Conservation (phyloP, 2,113 vertebrate species). For the Pelecanus crispus region DNA sequence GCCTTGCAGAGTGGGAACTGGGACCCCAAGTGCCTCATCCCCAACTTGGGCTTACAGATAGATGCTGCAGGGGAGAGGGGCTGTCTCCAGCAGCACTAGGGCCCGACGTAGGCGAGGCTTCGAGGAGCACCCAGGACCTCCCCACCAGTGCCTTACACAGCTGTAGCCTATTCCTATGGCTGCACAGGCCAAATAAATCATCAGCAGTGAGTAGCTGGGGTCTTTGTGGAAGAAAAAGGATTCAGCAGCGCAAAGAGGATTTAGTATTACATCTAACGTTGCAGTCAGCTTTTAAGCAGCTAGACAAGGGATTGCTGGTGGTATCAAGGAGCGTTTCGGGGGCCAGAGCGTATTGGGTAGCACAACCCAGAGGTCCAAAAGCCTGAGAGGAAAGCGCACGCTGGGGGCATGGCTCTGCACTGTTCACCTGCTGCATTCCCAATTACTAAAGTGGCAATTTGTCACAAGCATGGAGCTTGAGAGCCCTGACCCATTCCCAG, state of each 20-base stretch:
- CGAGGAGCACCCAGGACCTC: background rate
- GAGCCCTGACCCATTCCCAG: background rate
- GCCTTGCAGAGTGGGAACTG: background rate
- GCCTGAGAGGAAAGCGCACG: background rate
- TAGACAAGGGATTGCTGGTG: background rate
- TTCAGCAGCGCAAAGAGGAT: background rate
- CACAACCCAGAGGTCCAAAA: background rate
- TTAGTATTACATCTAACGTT: background rate
- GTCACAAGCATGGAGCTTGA: background rate
- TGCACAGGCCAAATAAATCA: background rate
- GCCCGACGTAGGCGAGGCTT: background rate
- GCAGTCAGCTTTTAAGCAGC: background rate
- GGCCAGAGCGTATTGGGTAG: fast-evolving
- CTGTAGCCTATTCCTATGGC: background rate
- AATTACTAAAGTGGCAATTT: background rate
- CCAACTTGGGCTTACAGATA: background rate
- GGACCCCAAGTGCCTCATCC: fast-evolving
- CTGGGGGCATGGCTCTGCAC: background rate
- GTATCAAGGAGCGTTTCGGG: background rate
- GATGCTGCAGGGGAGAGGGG: background rate
- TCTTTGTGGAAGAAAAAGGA: background rate
- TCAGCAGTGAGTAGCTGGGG: background rate
- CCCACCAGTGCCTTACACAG: background rate
- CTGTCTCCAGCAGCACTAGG: fast-evolving
- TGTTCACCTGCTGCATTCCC: background rate